Percentiles rank a stretch among this genome's conserved stretches.
Evolutionary conservation across 2,888 invertebrate species (phyloP).

Genomic region (Osmoderma eremita): DNA sequence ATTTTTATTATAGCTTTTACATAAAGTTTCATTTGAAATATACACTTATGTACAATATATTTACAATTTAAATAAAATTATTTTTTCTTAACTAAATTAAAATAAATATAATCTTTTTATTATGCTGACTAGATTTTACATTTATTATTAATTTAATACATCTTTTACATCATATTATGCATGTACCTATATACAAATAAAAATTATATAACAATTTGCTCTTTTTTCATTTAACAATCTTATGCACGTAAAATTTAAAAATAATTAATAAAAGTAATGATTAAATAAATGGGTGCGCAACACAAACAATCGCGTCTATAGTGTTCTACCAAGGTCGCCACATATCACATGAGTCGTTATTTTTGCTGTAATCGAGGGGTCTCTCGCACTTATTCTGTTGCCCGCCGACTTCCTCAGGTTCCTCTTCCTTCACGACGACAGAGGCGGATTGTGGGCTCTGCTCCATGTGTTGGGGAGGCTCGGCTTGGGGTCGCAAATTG

Average conservation of each 20-base stretch:
- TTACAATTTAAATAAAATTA: no score
- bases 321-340: constrained; percentile 66
- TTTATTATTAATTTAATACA: not conserved
- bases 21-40: no score
- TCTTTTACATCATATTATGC: no score
- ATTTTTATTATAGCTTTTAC: no score
- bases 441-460: constrained; percentile 54
- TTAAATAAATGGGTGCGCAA: not conserved
- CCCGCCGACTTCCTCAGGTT: constrained; percentile 43
- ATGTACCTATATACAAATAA: no score
- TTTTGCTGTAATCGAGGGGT: constrained; percentile 67
- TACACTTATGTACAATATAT: no score
- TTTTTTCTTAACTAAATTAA: no score
- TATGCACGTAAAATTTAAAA: not conserved
- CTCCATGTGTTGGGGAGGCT: constrained; percentile 54
- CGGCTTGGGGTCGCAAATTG: constrained; percentile 57
- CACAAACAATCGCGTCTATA: constrained; percentile 1
- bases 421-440: constrained; percentile 37
- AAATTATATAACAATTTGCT: no score
- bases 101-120: no score
- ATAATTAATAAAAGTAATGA: constrained; percentile 6
- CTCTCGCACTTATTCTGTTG: constrained; percentile 57
- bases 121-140: constrained; percentile 15
- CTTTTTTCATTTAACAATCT: not conserved
- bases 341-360: constrained; percentile 63